Conservation (phyloP, 2,888 invertebrate genomes). For the Luffia ferchaultella region DNA sequence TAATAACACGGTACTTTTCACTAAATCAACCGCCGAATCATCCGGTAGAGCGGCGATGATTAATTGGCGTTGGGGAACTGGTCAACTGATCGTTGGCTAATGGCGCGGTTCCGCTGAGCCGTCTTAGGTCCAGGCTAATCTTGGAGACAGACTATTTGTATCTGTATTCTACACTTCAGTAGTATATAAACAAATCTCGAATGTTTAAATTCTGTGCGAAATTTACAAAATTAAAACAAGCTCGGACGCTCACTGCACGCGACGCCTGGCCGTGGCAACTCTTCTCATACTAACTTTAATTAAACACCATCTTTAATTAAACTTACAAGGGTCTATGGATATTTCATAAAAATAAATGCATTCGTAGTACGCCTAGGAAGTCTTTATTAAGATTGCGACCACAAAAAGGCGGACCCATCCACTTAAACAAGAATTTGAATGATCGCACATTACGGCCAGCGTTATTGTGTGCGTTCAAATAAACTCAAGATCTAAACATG, state of each 20-base stretch:
- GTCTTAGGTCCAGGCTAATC: conserved; percentile 9
- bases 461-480: conserved; percentile 37
- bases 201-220: too few species aligned
- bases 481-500: conserved; percentile 28
- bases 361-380: conserved; percentile 53
- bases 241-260: not conserved
- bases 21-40: conserved; percentile 66
- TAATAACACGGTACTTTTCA: conserved; percentile 65
- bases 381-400: conserved; percentile 62
- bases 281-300: conserved; percentile 49
- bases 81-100: conserved; percentile 44
- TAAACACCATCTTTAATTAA: conserved; percentile 57
- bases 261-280: conserved; percentile 11
- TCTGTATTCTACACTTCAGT: too few species aligned
- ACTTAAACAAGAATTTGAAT: conserved; percentile 57
- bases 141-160: too few species aligned
- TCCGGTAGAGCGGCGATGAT: conserved; percentile 63
- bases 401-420: conserved; percentile 50
- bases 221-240: too few species aligned
- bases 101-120: conserved; percentile 16
- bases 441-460: conserved; percentile 45
- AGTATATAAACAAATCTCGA: too few species aligned
- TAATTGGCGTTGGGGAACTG: conserved; percentile 42
- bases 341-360: conserved; percentile 48
- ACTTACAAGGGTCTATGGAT: conserved; percentile 34